Conservation (phyloP, 2,113 vertebrate species). For the Spizaetus ornatus region DNA sequence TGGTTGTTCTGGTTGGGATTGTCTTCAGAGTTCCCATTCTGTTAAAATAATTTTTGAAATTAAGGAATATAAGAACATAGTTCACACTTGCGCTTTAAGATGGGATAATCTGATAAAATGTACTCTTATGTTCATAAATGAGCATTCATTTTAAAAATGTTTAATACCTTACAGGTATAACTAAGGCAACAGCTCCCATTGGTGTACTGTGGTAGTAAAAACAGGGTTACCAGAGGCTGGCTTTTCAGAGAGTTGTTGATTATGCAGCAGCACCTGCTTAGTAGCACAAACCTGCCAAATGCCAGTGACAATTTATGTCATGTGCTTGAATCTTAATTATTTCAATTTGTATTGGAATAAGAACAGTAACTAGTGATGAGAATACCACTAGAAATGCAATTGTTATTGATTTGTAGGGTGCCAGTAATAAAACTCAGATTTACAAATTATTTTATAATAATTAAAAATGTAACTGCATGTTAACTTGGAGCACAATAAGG, state of each 20-base stretch:
- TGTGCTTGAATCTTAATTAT: background rate
- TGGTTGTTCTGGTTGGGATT: background rate
- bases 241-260: background rate
- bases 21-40: background rate
- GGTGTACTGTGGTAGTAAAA: background rate
- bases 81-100: background rate
- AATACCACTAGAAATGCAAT: background rate
- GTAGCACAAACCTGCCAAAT: background rate
- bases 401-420: accelerated
- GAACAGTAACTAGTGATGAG: background rate
- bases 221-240: background rate
- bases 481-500: background rate
- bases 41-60: background rate
- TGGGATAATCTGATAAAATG: background rate
- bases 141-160: background rate
- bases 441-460: background rate
- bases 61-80: background rate
- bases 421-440: background rate
- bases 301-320: background rate
- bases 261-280: background rate
- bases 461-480: background rate
- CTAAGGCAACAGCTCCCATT: background rate
- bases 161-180: accelerated
- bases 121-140: background rate
- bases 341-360: background rate